Evolutionary conservation across 2,888 invertebrate genomes (phyloP).

Genomic region (Bibio marci): DNA sequence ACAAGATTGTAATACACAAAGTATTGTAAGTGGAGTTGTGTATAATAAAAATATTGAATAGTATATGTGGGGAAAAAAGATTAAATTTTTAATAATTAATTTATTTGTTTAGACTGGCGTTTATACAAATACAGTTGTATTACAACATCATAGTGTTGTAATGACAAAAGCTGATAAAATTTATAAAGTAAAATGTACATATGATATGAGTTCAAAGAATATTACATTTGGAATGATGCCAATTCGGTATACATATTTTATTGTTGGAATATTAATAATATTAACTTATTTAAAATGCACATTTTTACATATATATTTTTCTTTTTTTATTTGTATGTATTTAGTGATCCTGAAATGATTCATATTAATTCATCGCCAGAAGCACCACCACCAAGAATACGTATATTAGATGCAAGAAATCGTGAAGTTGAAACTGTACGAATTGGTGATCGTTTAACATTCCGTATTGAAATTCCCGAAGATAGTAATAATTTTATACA

Average conservation of each 20-base stretch:
- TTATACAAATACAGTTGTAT: conserved; percentile 84
- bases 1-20: conserved; percentile 90
- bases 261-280: too few relatives aligned
- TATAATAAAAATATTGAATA: too few relatives aligned
- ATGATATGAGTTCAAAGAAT: conserved; percentile 91
- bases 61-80: too few relatives aligned
- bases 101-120: conserved; percentile 81
- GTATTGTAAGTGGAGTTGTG: conserved; percentile 80
- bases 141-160: conserved; percentile 89
- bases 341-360: conserved; percentile 86
- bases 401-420: conserved; percentile 70
- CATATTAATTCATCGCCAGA: conserved; percentile 90
- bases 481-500: conserved; percentile 51
- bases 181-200: conserved; percentile 90
- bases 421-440: conserved; percentile 88
- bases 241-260: conserved; percentile 43
- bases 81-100: conserved; percentile 1
- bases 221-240: conserved; percentile 97
- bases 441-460: conserved; percentile 85
- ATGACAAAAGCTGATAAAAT: conserved; percentile 95
- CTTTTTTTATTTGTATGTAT: conserved; percentile 9
- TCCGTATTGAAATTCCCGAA: conserved; percentile 91
- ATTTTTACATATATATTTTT: neutral
- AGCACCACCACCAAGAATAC: conserved; percentile 84
- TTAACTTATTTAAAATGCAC: too few relatives aligned